Base-by-base conservation (phyloP, 2,888 invertebrate genomes). In the Fissipunctia ypsillon region DNA sequence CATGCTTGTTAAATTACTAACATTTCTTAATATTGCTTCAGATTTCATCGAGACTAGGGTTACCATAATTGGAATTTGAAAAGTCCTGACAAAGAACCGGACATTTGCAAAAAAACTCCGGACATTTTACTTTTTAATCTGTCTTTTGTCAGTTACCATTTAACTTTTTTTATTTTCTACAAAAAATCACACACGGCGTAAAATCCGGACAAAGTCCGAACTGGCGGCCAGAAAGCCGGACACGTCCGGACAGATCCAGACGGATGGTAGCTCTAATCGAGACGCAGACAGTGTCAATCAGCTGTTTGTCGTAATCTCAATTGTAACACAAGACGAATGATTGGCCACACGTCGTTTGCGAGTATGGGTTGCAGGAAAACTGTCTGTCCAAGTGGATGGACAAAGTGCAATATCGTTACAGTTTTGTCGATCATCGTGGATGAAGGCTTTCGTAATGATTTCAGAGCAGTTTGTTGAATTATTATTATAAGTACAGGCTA, bases 11-110 rank as follows among this genome's bases (percentile, higher is more conserved):
- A 78, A 43, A 78, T 68, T 73, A 72, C 70, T 48, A n/a, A 4
- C 2, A 78, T 80, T 84, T 76, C 84, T 80, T 78, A 76, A 80
- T 74, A 43, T 69, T 79, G 71, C 63, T 54, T 76, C 77, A 66
- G 70, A 71, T 81, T 76, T 71, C 60, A 81, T 52, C 67, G 56
- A 56, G 65, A 48, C 28, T 66, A 66, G 66, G 66, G 38, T 66
- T 63, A 66, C 66, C 66, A 66, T 28, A 28, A 10, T 22, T 9
- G 5, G 14, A 28, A 66, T 61, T 38, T 10, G 16, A 61, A 38
- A 60, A 61, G 14, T 22, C 25, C 25, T 25, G 25, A 12, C 12
- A 35, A 35, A 60, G 1, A 59, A 2, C 3, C 16, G 0, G 31
- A 5, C 2, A 25, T 22, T 60, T 9, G 25, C 9, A 25, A 38